phyloP scores from a whole-genome alignment of 1,140 invertebrate species.

The Globodera rostochiensis region DNA sequence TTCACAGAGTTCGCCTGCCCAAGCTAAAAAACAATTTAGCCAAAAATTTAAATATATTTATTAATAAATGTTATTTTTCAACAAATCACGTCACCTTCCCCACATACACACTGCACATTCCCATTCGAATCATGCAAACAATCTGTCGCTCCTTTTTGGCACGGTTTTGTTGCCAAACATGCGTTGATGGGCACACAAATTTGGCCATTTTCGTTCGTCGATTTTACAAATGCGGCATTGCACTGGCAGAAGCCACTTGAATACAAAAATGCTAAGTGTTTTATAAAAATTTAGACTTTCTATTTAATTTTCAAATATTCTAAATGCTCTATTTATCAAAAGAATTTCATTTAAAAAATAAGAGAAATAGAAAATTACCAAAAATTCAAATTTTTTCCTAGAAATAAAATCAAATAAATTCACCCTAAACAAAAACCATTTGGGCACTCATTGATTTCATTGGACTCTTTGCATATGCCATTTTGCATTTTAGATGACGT shows the following conservation, averaged over 20 bases:
- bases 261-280: background rate
- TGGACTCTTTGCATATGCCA: conserved; percentile 3
- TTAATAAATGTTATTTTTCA: background rate
- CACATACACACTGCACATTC: background rate
- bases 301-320: too few species aligned
- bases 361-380: background rate
- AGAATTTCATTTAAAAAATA: background rate
- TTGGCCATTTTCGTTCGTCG: background rate
- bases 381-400: too few species aligned
- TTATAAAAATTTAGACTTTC: too few species aligned
- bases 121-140: background rate
- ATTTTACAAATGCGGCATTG: conserved; percentile 17
- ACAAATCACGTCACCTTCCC: background rate
- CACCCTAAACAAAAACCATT: conserved; percentile 17
- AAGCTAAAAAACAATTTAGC: background rate
- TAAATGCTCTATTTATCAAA: too few species aligned
- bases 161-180: conserved; percentile 4
- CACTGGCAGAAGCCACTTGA: conserved; percentile 20
- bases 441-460: conserved; percentile 8
- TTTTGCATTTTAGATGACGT: background rate
- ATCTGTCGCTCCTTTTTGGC: background rate
- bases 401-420: background rate
- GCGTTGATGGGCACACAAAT: background rate
- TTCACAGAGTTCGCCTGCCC: conserved; percentile 8
- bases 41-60: background rate